Percentiles rank a stretch among this genome's conserved stretches.
These are phyloP conservation scores for Peromyscus californicus DNA, from an alignment of 2,113 vertebrate genomes.

Conservation along the genomic window DNA sequence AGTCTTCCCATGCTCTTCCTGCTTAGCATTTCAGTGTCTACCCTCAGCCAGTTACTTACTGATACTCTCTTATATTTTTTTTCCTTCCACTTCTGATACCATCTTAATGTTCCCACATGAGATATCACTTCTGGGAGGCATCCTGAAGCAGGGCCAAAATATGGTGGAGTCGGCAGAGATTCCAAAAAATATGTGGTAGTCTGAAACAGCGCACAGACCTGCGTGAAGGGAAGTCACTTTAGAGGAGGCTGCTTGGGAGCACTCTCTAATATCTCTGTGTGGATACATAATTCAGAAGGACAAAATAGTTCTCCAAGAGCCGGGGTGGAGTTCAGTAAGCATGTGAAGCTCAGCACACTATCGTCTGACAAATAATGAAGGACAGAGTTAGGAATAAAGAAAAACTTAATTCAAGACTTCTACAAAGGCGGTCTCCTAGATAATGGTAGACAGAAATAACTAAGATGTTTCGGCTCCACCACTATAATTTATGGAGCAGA, in stretches of 20 bases:
- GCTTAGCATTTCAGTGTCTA: background rate
- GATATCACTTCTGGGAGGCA: background rate
- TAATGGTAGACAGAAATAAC: slow-evolving; percentile 81
- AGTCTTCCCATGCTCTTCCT: background rate
- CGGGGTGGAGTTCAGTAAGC: slow-evolving; percentile 62
- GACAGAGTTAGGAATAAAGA: slow-evolving; percentile 45
- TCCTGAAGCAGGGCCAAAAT: background rate
- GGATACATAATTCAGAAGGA: slow-evolving; percentile 21
- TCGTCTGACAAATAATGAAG: slow-evolving; percentile 58
- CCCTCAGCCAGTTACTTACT: background rate
- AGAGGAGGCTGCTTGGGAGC: background rate
- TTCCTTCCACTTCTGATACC: background rate
- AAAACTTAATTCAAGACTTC: slow-evolving; percentile 76
- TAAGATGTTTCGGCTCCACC: slow-evolving; percentile 72
- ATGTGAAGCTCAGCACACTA: background rate
- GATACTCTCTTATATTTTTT: background rate
- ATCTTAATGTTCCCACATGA: background rate
- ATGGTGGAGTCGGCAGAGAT: background rate
- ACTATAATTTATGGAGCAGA: slow-evolving; percentile 82
- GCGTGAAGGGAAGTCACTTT: background rate
- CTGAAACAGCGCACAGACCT: background rate
- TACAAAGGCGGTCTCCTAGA: slow-evolving; percentile 69
- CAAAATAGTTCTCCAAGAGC: slow-evolving; percentile 23
- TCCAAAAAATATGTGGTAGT: background rate
- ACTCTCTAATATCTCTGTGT: too few relatives aligned